Conservation (phyloP, 1,140 invertebrate genomes). For the Aphelenchoides besseyi region DNA sequence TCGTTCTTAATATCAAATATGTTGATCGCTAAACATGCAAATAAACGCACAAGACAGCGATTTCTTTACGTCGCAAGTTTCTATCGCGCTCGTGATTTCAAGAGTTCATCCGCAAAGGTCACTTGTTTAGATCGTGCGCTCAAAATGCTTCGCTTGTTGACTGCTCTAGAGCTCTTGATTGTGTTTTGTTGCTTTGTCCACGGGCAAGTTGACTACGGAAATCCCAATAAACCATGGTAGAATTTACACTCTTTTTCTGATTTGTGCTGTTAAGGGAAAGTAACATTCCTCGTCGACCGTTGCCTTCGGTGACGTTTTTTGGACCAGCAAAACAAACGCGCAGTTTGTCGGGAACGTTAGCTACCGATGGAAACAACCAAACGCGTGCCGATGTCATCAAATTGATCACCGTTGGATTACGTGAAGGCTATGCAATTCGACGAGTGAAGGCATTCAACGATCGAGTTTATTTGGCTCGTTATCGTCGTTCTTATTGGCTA, state of each 20-base stretch:
- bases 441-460: slow-evolving; percentile 62
- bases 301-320: background rate
- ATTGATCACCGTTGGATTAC: slow-evolving; percentile 50
- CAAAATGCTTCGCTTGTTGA: background rate
- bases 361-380: slow-evolving; percentile 50
- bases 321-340: slow-evolving; percentile 27
- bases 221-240: slow-evolving; percentile 9
- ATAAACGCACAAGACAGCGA: background rate
- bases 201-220: background rate
- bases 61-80: too few species aligned
- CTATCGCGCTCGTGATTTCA: too few species aligned
- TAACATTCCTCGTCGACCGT: background rate
- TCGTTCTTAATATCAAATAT: slow-evolving; percentile 2
- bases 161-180: background rate
- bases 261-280: background rate
- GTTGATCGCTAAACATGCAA: background rate
- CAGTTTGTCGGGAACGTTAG: slow-evolving; percentile 48
- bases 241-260: background rate
- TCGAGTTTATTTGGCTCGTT: slow-evolving; percentile 55
- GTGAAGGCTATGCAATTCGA: slow-evolving; percentile 57
- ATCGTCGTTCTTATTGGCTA: slow-evolving; percentile 58
- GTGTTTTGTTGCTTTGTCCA: background rate
- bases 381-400: slow-evolving; percentile 50
- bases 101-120: too few species aligned
- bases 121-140: background rate